Conservation (phyloP, 2,113 vertebrate genomes). For the Dasyprocta punctata region DNA sequence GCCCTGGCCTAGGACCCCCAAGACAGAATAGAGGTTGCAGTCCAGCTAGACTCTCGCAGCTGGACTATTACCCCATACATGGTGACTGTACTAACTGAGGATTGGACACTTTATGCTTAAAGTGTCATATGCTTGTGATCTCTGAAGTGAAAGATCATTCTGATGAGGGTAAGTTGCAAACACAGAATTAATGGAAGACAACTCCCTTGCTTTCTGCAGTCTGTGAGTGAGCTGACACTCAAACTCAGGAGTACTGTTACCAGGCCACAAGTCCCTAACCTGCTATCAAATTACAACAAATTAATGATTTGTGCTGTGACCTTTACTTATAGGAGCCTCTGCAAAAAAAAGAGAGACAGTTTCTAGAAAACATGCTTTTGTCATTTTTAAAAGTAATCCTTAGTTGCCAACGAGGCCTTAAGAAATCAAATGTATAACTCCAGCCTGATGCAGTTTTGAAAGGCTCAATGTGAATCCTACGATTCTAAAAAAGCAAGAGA, state of each 20-base stretch:
- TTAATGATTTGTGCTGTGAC: background rate
- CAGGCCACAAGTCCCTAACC: background rate
- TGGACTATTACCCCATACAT: background rate
- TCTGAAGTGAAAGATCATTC: background rate
- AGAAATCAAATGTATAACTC: background rate
- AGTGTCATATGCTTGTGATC: background rate
- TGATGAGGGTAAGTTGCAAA: background rate
- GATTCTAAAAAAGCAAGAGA: background rate
- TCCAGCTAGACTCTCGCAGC: too few species aligned
- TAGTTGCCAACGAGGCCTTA: background rate
- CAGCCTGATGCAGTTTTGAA: background rate
- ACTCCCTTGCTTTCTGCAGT: background rate
- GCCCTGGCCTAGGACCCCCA: background rate
- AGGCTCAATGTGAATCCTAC: background rate
- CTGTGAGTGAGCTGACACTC: background rate
- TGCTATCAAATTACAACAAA: background rate
- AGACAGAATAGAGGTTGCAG: background rate
- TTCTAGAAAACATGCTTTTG: background rate
- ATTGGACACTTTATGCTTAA: background rate
- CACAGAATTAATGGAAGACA: background rate
- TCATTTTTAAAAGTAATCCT: background rate
- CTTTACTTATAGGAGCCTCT: background rate
- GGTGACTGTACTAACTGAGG: background rate
- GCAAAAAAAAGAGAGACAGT: background rate
- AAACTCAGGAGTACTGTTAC: background rate